Evolutionary conservation across 2,113 vertebrate species (phyloP), one percentile per base, ranked within the genome.

Genomic region (Cebidichthys violaceus): DNA sequence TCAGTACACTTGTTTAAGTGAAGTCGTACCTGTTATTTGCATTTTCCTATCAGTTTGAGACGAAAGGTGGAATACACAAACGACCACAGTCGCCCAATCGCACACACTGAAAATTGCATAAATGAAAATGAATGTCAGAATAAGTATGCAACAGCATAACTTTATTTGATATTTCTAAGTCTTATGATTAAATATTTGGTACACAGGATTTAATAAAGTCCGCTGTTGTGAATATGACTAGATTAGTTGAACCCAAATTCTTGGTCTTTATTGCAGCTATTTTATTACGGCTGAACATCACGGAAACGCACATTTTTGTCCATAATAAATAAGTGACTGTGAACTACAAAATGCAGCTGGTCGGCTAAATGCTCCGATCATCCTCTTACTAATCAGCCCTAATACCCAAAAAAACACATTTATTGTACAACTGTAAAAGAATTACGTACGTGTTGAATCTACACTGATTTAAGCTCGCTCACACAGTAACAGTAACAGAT

Each of bases 21-120:
- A 65, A 27, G 33, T 29, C 0, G 11, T 18, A 4, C 6, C 18
- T 29, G 2, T 52, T 10, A 50, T 39, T 37, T 47, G 6, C 29
- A 50, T 14, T 35, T 64, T 17, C n/a, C 39, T 17, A 65, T 82
- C 66, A 79, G 65, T 41, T 29, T 45, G 22, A 54, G 27, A 50
- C 68, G 47, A 62, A 60, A 54, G 35, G 10, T 5, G 13, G 33
- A 45, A 61, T 15, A 66, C 55, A 75, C 29, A 47, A 64, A 13
- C 60, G 20, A 14, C 22, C 2, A 15, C 5, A 31, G 9, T 9
- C 31, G 10, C 9, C 29, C 29, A 59, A 4, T 15, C 6, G 3
- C 6, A 24, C 15, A 18, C 8, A 66, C 14, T 37, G 10, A 52
- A 20, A 29, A 18, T 20, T 45, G 24, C 9, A 22, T 0, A 0